Conservation (phyloP, 1,140 invertebrate genomes). For the Cephus cinctus region DNA sequence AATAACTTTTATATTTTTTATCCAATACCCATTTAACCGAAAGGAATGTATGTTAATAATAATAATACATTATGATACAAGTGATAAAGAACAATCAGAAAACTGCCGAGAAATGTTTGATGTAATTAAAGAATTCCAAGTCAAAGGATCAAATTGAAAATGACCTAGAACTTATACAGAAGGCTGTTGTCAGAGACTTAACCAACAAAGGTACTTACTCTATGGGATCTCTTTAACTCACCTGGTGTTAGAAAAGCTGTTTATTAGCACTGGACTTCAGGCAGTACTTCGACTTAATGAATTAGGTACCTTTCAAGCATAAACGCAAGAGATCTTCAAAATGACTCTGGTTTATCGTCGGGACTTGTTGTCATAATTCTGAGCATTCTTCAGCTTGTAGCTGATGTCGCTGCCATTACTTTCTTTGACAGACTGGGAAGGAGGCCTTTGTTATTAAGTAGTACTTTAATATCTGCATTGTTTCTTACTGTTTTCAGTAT, state of each 20-base stretch:
- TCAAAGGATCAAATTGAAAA: slow-evolving; percentile 32
- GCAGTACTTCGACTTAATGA: slow-evolving; percentile 64
- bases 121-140: slow-evolving; percentile 43
- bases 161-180: slow-evolving; percentile 46
- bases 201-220: slow-evolving; percentile 38
- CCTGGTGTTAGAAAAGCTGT: slow-evolving; percentile 51
- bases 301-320: slow-evolving; percentile 68
- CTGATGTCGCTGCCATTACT: slow-evolving; percentile 55
- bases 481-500: slow-evolving; percentile 42
- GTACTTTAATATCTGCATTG: slow-evolving; percentile 54
- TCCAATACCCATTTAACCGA: too few species aligned
- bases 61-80: too few species aligned
- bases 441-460: slow-evolving; percentile 57
- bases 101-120: slow-evolving; percentile 49
- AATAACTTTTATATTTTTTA: too few species aligned
- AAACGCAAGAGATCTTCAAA: slow-evolving; percentile 65
- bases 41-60: too few species aligned
- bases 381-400: slow-evolving; percentile 66
- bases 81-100: slow-evolving; percentile 38
- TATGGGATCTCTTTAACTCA: slow-evolving; percentile 50
- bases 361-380: slow-evolving; percentile 60
- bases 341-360: slow-evolving; percentile 54
- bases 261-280: slow-evolving; percentile 62
- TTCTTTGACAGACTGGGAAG: slow-evolving; percentile 62
- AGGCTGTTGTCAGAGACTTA: slow-evolving; percentile 39